phyloP scores from a whole-genome alignment of 2,797 vertebrate species.

The Mus spretus region DNA sequence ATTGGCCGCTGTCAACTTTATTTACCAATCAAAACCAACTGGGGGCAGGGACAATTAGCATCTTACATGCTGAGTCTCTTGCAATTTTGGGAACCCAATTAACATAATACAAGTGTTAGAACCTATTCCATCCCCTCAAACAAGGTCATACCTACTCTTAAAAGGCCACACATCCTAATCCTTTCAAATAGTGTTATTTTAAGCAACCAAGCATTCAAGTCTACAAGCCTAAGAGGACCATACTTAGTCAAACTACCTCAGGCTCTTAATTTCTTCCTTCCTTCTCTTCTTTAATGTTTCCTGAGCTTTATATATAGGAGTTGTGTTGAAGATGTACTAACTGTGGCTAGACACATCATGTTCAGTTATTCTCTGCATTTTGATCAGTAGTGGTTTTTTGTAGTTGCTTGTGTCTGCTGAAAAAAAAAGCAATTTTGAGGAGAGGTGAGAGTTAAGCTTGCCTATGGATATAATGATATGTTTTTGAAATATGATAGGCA shows the following conservation, averaged over 20 bases:
- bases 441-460: background rate
- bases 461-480: background rate
- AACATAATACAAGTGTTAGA: too few relatives aligned
- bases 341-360: background rate
- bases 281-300: too few relatives aligned
- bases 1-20: too few relatives aligned
- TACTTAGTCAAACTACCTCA: background rate
- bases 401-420: background rate
- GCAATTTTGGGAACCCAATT: too few relatives aligned
- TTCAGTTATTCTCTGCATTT: background rate
- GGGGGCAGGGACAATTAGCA: too few relatives aligned
- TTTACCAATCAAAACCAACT: too few relatives aligned
- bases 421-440: background rate
- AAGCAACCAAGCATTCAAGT: background rate
- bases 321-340: background rate
- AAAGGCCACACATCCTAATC: background rate
- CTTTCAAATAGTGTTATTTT: background rate
- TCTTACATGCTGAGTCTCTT: too few relatives aligned
- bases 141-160: background rate
- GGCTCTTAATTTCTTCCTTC: background rate
- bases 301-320: background rate
- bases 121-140: background rate
- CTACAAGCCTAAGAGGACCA: background rate
- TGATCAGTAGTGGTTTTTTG: background rate
- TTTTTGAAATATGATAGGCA: background rate